phyloP scores from a whole-genome alignment of 1,140 invertebrate genomes.

The Cydia amplana region DNA sequence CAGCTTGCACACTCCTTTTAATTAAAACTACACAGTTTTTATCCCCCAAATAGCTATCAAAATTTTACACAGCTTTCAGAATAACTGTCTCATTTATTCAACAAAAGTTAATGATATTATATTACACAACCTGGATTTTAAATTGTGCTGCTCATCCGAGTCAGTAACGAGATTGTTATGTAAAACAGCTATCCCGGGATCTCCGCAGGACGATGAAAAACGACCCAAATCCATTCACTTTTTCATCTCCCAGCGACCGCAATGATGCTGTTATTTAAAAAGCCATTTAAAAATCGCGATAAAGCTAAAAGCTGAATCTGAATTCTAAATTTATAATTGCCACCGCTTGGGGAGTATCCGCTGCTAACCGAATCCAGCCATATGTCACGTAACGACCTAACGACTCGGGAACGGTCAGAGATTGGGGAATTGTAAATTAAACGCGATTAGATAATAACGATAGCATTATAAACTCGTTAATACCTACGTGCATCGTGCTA shows the following conservation, averaged over 20 bases:
- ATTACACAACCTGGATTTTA: conserved; percentile 6
- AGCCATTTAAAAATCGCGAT: not conserved
- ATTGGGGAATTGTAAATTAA: conserved; percentile 27
- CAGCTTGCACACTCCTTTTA: not conserved
- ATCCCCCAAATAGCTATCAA: not conserved
- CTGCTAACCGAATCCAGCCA: not conserved
- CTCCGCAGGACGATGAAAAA: not conserved
- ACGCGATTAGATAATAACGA: conserved; percentile 15
- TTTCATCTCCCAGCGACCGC: conserved; percentile 2
- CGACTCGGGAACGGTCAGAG: not conserved
- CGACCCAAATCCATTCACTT: not conserved
- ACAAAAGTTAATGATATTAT: not conserved
- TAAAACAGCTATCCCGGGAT: conserved; percentile 2
- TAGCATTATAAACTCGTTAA: not conserved
- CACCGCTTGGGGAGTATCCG: conserved; percentile 7
- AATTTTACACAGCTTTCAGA: not conserved
- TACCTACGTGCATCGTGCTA: conserved; percentile 20
- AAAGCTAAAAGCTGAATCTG: conserved; percentile 23
- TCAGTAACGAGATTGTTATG: conserved; percentile 28
- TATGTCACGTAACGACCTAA: not conserved
- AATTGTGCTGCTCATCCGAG: conserved; percentile 5
- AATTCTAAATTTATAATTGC: conserved; percentile 21
- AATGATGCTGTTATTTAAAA: conserved; percentile 15
- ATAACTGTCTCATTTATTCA: not conserved
- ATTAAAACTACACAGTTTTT: not conserved